A percentile compares a stretch with the other conserved stretches of the same genome.
Conservation (phyloP, 2,797 vertebrate species). For the Crocidura indochinensis region DNA sequence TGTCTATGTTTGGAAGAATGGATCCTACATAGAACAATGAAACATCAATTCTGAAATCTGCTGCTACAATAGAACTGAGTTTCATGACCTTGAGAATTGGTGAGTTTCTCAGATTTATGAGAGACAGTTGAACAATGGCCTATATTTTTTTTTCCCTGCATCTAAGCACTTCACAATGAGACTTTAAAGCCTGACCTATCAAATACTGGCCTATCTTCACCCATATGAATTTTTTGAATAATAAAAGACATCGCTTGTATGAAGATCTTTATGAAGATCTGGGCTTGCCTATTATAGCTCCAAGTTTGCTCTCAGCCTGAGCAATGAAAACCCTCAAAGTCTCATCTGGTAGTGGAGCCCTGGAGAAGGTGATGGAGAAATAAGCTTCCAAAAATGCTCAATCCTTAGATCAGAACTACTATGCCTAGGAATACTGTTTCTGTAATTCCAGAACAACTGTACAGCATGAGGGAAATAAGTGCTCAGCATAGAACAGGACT, state of each 20-base stretch:
- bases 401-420: neutral
- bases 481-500: neutral
- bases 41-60: neutral
- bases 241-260: neutral
- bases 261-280: neutral
- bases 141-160: neutral
- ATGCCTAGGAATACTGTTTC: neutral
- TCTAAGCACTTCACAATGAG: neutral
- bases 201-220: neutral
- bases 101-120: neutral
- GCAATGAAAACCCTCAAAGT: neutral
- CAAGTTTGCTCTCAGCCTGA: neutral
- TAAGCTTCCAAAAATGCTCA: no score
- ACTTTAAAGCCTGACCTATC: neutral
- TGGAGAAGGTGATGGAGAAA: no score
- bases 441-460: neutral
- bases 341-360: neutral
- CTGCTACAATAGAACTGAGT: neutral
- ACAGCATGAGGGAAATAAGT: neutral
- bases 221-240: neutral
- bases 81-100: neutral
- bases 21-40: neutral
- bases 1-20: neutral
- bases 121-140: neutral
- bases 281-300: fast-evolving